These are phyloP conservation scores for Ophioninae sp. DNA, from an alignment of 2,888 invertebrate genomes.

Conservation along the genomic window DNA sequence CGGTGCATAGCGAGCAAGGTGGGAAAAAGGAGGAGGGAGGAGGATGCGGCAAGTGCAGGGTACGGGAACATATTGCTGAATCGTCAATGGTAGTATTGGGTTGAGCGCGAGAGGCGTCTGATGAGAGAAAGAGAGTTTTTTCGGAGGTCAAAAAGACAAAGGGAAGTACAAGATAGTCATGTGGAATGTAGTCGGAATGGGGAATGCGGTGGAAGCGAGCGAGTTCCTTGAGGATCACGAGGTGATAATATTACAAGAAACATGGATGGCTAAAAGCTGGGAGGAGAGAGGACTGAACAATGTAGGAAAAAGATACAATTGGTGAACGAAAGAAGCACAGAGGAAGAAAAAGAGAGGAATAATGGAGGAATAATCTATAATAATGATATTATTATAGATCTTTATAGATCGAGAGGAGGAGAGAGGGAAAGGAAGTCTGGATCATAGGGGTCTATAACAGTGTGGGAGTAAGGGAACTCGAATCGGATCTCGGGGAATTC, in stretches of 20 bases:
- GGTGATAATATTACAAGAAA: constrained; percentile 40
- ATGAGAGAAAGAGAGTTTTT: background rate
- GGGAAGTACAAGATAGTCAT: background rate
- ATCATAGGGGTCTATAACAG: too few relatives aligned
- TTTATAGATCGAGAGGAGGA: background rate
- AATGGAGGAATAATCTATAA: too few relatives aligned
- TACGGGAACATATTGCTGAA: constrained; percentile 1
- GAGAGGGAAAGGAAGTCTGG: too few relatives aligned
- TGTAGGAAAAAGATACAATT: constrained; percentile 21
- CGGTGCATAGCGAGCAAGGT: background rate
- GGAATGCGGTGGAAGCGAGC: too few relatives aligned
- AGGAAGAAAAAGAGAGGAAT: too few relatives aligned
- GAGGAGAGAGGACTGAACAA: constrained; percentile 3
- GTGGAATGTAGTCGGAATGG: too few relatives aligned
- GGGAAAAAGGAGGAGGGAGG: background rate
- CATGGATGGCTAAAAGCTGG: constrained; percentile 49
- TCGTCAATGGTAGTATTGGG: constrained; percentile 17
- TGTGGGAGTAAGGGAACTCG: too few relatives aligned
- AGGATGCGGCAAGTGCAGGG: background rate
- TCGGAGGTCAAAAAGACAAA: background rate
- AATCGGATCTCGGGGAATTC: too few relatives aligned
- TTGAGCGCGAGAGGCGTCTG: background rate
- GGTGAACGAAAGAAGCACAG: too few relatives aligned
- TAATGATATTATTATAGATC: too few relatives aligned
- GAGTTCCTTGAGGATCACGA: too few relatives aligned